phyloP scores from a whole-genome alignment of 2,888 invertebrate genomes.

The Diploptera punctata region DNA sequence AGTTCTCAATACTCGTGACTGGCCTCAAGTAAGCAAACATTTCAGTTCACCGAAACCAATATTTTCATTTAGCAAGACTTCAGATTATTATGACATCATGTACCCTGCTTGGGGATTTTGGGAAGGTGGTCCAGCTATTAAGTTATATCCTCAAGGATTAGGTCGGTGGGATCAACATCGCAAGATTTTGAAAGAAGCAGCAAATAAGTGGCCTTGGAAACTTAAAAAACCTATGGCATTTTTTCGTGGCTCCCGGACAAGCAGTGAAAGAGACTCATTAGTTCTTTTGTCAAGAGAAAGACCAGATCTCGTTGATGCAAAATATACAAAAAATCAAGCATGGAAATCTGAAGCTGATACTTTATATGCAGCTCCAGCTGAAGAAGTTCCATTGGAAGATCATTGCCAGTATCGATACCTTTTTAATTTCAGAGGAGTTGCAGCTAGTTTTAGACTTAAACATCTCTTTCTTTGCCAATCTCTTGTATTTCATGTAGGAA shows the following conservation, averaged over 20 bases:
- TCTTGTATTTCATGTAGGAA: constrained; percentile 91
- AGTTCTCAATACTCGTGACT: constrained; percentile 88
- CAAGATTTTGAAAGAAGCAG: constrained; percentile 69
- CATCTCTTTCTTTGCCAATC: constrained; percentile 94
- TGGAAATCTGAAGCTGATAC: constrained; percentile 96
- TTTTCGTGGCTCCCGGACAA: constrained; percentile 95
- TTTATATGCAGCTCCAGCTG: constrained; percentile 79
- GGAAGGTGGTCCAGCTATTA: constrained; percentile 97
- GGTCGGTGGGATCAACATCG: constrained; percentile 93
- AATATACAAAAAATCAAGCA: constrained; percentile 97
- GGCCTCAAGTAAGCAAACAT: constrained; percentile 81
- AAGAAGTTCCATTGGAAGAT: constrained; percentile 86
- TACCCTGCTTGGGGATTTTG: constrained; percentile 98
- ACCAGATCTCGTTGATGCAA: constrained; percentile 85
- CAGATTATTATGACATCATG: constrained; percentile 87
- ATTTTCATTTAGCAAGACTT: constrained; percentile 95
- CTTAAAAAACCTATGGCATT: constrained; percentile 76
- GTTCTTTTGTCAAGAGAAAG: constrained; percentile 77
- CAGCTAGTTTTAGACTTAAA: constrained; percentile 96
- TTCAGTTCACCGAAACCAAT: constrained; percentile 73
- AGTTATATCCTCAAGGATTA: constrained; percentile 89
- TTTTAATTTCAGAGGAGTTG: constrained; percentile 96
- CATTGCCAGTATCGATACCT: constrained; percentile 94
- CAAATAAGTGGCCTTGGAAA: constrained; percentile 75
- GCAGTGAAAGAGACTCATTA: constrained; percentile 86